Base-by-base conservation (phyloP, 2,888 invertebrate genomes). In the Stenchaetothrips biformis region DNA sequence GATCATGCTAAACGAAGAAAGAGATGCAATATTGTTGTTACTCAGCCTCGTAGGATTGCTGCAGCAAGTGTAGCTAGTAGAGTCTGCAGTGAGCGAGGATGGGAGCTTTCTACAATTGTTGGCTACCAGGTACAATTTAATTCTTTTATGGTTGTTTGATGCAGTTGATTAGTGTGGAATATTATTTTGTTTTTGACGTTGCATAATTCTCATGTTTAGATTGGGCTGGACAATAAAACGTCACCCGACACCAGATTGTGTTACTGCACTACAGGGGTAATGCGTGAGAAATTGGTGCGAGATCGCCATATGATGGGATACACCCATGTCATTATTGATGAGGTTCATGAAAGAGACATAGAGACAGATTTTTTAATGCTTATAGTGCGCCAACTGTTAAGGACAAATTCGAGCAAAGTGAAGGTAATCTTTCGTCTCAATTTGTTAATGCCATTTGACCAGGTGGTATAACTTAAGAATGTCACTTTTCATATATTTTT, bases 1-100 rank as follows among this genome's bases (percentile, higher is more conserved):
- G 90, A 93, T 83, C 91, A 91, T 83, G 91, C 89, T 80, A 88
- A 90, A 78, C 89, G 89, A 48, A 89, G 90, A 47, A 88, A 88
- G 80, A 90, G 90, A 79, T 96, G 96, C 85, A 97, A 95, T 86
- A 96, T 98, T 82, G 88, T 94, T 77, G 95, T 98, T 0, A 98
- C 98, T 0, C 98, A 98, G 85, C 98, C 98, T 0, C 90, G 98
- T 81, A 91, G 95, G 84, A 96, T 99, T 84, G 98, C 98, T 9
- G 97, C 98, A 18, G 93, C 95, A 79, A 95, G 95, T 83, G 93
- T 98, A 81, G 94, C 98, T 0, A 91, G 90, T 83, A 89, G 97
- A 83, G 97, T 98, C 4, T 92, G 94, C 82, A 88, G 91, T 18
- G 97, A 98, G 86, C 89, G 97, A 81, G 90, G 91, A 0, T 97